phyloP scores from a whole-genome alignment of 2,888 invertebrate species.

The Caradrina kadenii region DNA sequence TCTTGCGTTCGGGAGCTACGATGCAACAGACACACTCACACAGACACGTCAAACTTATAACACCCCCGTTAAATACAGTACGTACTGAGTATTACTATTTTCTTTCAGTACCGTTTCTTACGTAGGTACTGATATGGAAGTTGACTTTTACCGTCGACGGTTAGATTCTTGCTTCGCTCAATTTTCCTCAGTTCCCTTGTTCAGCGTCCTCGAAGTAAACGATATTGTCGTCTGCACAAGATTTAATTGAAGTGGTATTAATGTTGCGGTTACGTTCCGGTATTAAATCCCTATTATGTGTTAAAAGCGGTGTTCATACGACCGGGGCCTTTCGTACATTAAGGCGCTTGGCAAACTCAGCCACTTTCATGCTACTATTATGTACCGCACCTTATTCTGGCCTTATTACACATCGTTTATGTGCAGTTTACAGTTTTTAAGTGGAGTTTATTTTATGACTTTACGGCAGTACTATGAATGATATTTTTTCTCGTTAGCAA shows the following conservation, averaged over 20 bases:
- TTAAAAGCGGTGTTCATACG: slow-evolving; percentile 49
- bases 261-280: slow-evolving; percentile 51
- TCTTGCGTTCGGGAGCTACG: too few species aligned
- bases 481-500: slow-evolving; percentile 12
- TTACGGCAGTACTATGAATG: not conserved
- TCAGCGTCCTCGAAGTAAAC: slow-evolving; percentile 43
- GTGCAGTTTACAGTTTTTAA: slow-evolving; percentile 17
- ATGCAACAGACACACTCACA: too few species aligned
- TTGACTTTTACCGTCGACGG: slow-evolving; percentile 24
- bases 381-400: slow-evolving; percentile 36
- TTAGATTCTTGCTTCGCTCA: slow-evolving; percentile 25
- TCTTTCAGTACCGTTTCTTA: slow-evolving; percentile 2
- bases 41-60: too few species aligned
- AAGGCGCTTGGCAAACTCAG: slow-evolving; percentile 43
- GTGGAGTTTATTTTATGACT: slow-evolving; percentile 27
- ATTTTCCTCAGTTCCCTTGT: slow-evolving; percentile 34
- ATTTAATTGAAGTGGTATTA: slow-evolving; percentile 58
- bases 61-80: too few species aligned
- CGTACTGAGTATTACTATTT: not conserved
- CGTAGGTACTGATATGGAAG: slow-evolving; percentile 16
- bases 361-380: slow-evolving; percentile 37
- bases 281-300: slow-evolving; percentile 59
- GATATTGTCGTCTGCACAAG: slow-evolving; percentile 48
- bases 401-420: slow-evolving; percentile 41
- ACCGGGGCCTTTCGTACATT: slow-evolving; percentile 27